Evolutionary conservation across 2,113 vertebrate species (phyloP).

Genomic region (Oryzias woworae): DNA sequence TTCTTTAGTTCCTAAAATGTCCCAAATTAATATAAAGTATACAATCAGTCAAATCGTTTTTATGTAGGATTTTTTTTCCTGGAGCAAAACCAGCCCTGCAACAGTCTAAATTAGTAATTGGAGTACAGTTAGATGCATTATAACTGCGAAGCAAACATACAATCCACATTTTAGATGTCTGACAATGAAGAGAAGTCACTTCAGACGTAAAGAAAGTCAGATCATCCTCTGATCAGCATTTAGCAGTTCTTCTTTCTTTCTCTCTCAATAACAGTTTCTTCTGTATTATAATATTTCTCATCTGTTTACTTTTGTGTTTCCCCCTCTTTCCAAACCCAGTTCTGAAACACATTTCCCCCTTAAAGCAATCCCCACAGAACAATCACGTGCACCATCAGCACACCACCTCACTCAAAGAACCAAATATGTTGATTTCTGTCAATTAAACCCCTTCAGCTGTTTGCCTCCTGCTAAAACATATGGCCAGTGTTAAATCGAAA

Average conservation of each 20-base stretch:
- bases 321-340: conserved; percentile 26
- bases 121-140: conserved; percentile 20
- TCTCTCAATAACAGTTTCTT: neutral
- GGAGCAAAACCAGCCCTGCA: conserved; percentile 43
- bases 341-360: conserved; percentile 60
- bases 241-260: neutral
- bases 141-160: conserved; percentile 48
- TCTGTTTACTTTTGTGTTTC: conserved; percentile 10
- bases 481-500: conserved; percentile 80
- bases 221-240: conserved; percentile 6
- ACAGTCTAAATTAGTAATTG: conserved; percentile 53
- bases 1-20: conserved; percentile 26
- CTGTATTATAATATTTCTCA: conserved; percentile 1
- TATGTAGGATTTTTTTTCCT: conserved; percentile 33
- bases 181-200: conserved; percentile 22
- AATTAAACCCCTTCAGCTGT: conserved; percentile 84
- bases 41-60: conserved; percentile 3
- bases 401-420: conserved; percentile 18
- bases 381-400: conserved; percentile 31
- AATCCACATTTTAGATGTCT: conserved; percentile 39
- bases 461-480: conserved; percentile 82
- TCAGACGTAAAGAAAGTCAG: conserved; percentile 27
- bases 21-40: conserved; percentile 12
- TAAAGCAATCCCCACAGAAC: conserved; percentile 47
- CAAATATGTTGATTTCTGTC: conserved; percentile 84